Percentiles rank a stretch among this genome's conserved stretches.
Conservation (phyloP, 2,888 invertebrate species). For the Agrochola macilenta region DNA sequence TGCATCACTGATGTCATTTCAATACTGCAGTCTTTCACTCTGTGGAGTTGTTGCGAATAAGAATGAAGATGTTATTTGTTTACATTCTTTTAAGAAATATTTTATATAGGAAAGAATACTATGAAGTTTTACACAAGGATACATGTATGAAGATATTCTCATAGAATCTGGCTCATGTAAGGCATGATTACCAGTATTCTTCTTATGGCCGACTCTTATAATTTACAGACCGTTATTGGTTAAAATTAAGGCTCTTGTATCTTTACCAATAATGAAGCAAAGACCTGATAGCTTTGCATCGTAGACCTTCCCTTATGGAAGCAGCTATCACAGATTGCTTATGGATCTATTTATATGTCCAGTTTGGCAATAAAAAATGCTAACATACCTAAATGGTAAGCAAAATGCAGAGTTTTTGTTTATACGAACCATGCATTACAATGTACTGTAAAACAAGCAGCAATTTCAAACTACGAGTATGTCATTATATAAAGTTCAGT, state of each 20-base stretch:
- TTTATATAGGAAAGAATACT: neutral
- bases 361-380: no score
- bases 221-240: no score
- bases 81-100: slow-evolving; percentile 9
- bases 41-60: slow-evolving; percentile 2
- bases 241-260: no score
- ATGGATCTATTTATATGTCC: no score
- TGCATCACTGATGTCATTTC: slow-evolving; percentile 39
- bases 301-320: no score
- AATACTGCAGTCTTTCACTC: slow-evolving; percentile 7
- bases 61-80: slow-evolving; percentile 10
- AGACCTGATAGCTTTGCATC: no score
- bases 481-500: neutral
- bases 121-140: no score
- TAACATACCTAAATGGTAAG: no score
- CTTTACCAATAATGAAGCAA: no score
- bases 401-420: no score
- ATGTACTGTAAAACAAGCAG: neutral
- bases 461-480: neutral
- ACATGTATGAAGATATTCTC: neutral
- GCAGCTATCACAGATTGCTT: no score
- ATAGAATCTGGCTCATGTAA: neutral
- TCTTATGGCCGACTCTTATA: no score
- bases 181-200: neutral
- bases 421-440: neutral